Evolutionary conservation across 2,113 vertebrate genomes (phyloP), one percentile per base, ranked within the genome.

Genomic region (Phasianus colchicus): DNA sequence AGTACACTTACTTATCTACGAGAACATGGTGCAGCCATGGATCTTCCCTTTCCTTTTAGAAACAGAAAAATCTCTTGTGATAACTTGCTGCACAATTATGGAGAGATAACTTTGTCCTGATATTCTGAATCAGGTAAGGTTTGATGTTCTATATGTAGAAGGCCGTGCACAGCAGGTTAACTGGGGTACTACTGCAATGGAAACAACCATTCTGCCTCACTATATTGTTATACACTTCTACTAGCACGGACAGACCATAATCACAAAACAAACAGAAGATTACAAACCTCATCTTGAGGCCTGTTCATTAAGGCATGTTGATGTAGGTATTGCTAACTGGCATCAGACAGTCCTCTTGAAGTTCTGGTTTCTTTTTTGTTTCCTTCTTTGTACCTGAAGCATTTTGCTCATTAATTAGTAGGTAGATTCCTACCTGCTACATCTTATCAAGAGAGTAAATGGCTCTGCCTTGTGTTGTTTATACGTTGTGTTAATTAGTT

Each of bases 351-450:
- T 34, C 40, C 14, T 86, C 54, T 70, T 66, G 42, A 50, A 70
- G 40, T 10, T 30, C 21, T 64, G 16, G n/a, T 29, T 61, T 89
- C 29, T 83, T 75, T 70, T 96, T 89, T 43, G 13, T 87, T 87
- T 16, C 36, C 88, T 79, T 48, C 47, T 91, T 89, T 80, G n/a
- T 45, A 54, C 18, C 72, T 79, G 17, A 17, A 76, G 42, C 20
- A 47, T 83, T 95, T 94, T 80, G 22, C 73, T 91, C 88, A 93
- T 91, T 82, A 91, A 93, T 90, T 63, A 38, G 69, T 69, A 29
- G 16, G 22, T 27, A 11, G 20, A 45, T 84, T 55, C 66, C 72
- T 83, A 10, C n/a, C 36, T 69, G n/a, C 58, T 89, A 12, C 13
- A 2, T 89, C 75, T 91, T 83, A 83, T 86, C 63, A 77, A 66